Evolutionary conservation across 2,797 vertebrate genomes (phyloP), one percentile per base, ranked within the genome.

Genomic region (Hapalemur alaotrensis): DNA sequence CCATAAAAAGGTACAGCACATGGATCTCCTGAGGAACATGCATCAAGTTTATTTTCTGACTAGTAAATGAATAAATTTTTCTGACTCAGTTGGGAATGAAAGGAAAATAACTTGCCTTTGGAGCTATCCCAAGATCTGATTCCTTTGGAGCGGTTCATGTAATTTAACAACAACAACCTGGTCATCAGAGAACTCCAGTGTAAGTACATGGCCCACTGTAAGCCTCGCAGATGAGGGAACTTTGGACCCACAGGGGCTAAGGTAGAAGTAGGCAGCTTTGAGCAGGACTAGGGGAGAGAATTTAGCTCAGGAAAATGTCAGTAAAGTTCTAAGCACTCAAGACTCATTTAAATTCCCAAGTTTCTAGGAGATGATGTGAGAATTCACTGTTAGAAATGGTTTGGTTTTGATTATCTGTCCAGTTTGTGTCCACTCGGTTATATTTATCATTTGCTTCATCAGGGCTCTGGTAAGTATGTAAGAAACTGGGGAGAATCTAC

Each of bases 1-100:
- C 96, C 96, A 81, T 97, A 88, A 96, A 95, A 91, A 97, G 95
- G 96, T 73, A 93, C 50, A 89, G 93, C 48, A 12, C 91, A 69
- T 35, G 69, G 93, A 96, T 95, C 98, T 98, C 98, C 80, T 41
- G 97, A 97, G 98, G 73, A 96, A 86, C 94, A 86, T 97, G 92
- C 87, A 84, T 98, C 98, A 98, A 35, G 81, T 98, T 98, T 97
- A 98, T 96, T 97, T 98, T 98, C 96, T 97, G 93, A 97, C 96
- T 97, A 96, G 97, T 97, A 97, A 97, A 97, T 97, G 97, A 98
- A 96, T 98, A 97, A 93, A 95, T 95, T 98, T 98, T 97, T 97
- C 96, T 94, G 93, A 95, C 96, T 94, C 98, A 95, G 9, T 78
- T 93, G 98, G 96, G 97, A 97, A 73, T 59, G 84, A 94, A 98